Conservation (phyloP, 1,140 invertebrate species). For the Drosophila sp. region DNA sequence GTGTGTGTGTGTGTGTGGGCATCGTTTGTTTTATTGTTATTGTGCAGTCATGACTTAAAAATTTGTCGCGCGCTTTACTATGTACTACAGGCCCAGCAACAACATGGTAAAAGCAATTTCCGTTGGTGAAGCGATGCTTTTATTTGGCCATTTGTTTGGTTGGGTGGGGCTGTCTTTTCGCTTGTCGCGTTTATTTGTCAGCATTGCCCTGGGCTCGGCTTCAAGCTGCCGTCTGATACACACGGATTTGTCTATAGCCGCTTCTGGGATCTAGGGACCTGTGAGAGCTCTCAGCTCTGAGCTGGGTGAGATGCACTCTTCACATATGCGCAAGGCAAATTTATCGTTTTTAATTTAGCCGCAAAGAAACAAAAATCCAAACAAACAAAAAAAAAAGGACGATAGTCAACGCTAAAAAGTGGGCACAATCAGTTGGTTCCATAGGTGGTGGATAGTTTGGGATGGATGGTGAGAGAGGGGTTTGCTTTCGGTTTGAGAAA, state of each 20-base stretch:
- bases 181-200: conserved; percentile 40
- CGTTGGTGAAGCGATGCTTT: conserved; percentile 56
- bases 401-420: conserved; percentile 21
- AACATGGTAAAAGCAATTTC: conserved; percentile 63
- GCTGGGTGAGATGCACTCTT: conserved; percentile 41
- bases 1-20: conserved; percentile 24
- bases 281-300: conserved; percentile 13
- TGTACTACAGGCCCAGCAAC: conserved; percentile 28
- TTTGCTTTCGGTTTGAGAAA: conserved; percentile 42
- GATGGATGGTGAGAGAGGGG: not conserved
- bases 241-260: conserved; percentile 71
- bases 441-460: not conserved
- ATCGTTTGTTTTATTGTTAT: conserved; percentile 79
- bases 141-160: conserved; percentile 75
- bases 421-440: conserved; percentile 7
- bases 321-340: conserved; percentile 65
- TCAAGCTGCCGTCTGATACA: conserved; percentile 60
- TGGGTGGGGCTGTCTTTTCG: conserved; percentile 23
- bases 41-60: conserved; percentile 79
- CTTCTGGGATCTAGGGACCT: conserved; percentile 12
- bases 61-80: conserved; percentile 68
- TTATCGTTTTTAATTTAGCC: conserved; percentile 83
- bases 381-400: conserved; percentile 30
- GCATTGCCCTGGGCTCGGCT: conserved; percentile 21
- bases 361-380: conserved; percentile 51